Evolutionary conservation across 2,888 invertebrate genomes (phyloP).

Genomic region (Drosophila incognita): DNA sequence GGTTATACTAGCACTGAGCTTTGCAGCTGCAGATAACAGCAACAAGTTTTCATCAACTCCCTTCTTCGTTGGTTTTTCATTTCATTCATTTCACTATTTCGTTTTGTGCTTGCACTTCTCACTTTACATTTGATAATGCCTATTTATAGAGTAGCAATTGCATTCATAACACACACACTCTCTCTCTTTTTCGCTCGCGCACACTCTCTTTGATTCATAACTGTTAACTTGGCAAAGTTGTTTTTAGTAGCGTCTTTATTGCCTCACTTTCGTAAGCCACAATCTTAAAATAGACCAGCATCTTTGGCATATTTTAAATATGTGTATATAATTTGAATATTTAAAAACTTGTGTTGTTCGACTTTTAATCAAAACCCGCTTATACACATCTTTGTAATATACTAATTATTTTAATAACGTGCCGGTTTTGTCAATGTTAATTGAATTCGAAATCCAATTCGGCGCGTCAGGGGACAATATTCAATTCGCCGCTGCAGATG

Average conservation of each 20-base stretch:
- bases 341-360: constrained; percentile 35
- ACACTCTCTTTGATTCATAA: constrained; percentile 48
- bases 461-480: constrained; percentile 8
- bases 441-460: constrained; percentile 17
- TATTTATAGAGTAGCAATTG: constrained; percentile 60
- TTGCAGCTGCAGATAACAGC: constrained; percentile 25
- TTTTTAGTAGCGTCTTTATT: constrained; percentile 24
- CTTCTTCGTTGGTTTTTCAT: constrained; percentile 12
- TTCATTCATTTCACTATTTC: constrained; percentile 35
- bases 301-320: constrained; percentile 11
- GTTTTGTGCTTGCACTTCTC: constrained; percentile 22
- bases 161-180: constrained; percentile 13
- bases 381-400: constrained; percentile 20
- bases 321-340: constrained; percentile 52
- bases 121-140: constrained; percentile 64
- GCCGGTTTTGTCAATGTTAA: constrained; percentile 39
- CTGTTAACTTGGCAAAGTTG: constrained; percentile 16
- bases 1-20: constrained; percentile 13
- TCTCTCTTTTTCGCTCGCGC: background rate
- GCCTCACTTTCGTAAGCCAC: constrained; percentile 48
- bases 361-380: constrained; percentile 50
- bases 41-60: constrained; percentile 21
- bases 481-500: constrained; percentile 26
- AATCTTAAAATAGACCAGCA: constrained; percentile 37
- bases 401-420: constrained; percentile 16